Evolutionary conservation across 2,797 vertebrate genomes (phyloP).

Genomic region (Euthynnus affinis): DNA sequence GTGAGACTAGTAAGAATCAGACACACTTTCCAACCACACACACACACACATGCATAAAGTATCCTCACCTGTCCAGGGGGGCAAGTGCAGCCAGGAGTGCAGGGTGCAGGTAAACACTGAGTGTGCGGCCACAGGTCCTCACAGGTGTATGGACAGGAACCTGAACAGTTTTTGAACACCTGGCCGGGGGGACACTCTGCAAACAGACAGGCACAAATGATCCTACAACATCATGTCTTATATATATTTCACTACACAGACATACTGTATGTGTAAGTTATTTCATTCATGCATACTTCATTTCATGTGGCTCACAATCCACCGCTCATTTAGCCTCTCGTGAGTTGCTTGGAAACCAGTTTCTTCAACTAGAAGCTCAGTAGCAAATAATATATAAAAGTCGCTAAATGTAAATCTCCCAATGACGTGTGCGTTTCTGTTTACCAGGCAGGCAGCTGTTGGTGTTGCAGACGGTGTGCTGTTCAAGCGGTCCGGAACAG

Average conservation of each 20-base stretch:
- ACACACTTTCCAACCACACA: neutral
- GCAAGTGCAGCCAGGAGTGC: conserved; percentile 88
- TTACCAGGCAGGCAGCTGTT: conserved; percentile 87
- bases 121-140: conserved; percentile 86
- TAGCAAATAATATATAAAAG: neutral
- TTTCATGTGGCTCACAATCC: neutral
- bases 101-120: conserved; percentile 84
- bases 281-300: neutral
- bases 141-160: conserved; percentile 87
- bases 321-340: neutral
- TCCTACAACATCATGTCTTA: neutral
- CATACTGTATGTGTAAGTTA: neutral
- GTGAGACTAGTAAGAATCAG: neutral
- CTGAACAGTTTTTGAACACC: conserved; percentile 85
- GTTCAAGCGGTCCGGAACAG: conserved; percentile 78
- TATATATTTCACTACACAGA: neutral
- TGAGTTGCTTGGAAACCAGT: neutral
- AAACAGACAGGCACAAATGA: conserved; percentile 9
- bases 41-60: neutral
- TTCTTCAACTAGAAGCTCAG: neutral
- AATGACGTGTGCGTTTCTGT: conserved; percentile 22
- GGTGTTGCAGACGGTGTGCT: conserved; percentile 84
- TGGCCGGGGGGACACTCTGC: conserved; percentile 87
- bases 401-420: neutral
- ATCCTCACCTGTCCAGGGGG: conserved; percentile 84